Base-by-base conservation (phyloP, 2,888 invertebrate species). In the Coremacera marginata region DNA sequence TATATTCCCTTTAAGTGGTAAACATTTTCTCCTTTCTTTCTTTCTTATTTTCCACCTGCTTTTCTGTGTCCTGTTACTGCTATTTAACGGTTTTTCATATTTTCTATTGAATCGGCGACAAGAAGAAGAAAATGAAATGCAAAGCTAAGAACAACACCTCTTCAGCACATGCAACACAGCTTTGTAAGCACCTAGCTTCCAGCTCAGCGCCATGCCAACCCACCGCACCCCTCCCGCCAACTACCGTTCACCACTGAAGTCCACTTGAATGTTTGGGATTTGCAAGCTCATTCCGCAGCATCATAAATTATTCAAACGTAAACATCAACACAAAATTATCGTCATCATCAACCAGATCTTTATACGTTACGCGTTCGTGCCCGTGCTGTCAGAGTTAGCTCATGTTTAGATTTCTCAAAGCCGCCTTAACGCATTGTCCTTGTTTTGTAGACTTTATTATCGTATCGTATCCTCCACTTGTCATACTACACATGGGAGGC, bases 281-380 rank as follows among this genome's bases (percentile, higher is more conserved):
- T n/a, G 57, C 19, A 27, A 9, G n/a, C 55, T 74, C 34, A 63
- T 65, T 65, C 62, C 78, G 82, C 85, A 83, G 84, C 85, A 82
- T 84, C 84, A 87, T 88, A 87, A 88, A 87, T 87, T 87, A 88
- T 88, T 88, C 86, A 88, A 84, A 84, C 83, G 84, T 83, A 84
- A 88, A 87, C 86, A 87, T 87, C 84, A 87, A 85, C 87, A 87
- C 81, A 62, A 49, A 49, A 27, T 65, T 34, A 63, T 63, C 37
- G 11, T 52, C 63, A 51, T 73, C 49, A 55, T 63, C 63, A 63
- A 51, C 27, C 5, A 19, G 31, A 27, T 31, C 27, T 27, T 27
- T 62, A 14, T 62, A 25, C 25, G 19, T 16, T 22, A 2, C 67
- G 14, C 49, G 52, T 52, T 70, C 22, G 19, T 31, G 31, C 31